Evolutionary conservation across 2,113 vertebrate species (phyloP).

Genomic region (Cynocephalus volans): DNA sequence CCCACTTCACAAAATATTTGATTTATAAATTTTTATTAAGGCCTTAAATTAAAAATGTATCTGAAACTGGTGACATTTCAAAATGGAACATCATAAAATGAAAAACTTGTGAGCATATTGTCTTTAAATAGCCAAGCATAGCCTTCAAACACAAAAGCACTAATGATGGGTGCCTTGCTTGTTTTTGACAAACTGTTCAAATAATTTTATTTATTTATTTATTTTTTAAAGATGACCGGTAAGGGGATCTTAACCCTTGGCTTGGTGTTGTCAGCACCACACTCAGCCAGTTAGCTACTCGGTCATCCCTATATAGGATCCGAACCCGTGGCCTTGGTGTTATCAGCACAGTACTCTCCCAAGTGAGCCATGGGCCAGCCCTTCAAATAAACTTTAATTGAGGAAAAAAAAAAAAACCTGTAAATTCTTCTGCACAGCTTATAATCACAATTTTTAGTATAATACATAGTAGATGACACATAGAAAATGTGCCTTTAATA

Average conservation of each 20-base stretch:
- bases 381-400: conserved; percentile 44
- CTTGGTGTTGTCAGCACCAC: too few relatives aligned
- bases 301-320: too few relatives aligned
- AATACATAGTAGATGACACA: neutral
- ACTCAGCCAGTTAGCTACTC: too few relatives aligned
- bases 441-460: neutral
- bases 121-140: conserved; percentile 35
- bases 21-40: conserved; percentile 36
- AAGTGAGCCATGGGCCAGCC: too few relatives aligned
- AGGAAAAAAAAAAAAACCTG: conserved; percentile 43
- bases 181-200: conserved; percentile 21
- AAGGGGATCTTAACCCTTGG: too few relatives aligned
- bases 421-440: neutral
- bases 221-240: too few relatives aligned
- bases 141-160: neutral
- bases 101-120: neutral
- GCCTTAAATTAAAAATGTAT: conserved; percentile 41
- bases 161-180: neutral
- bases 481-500: conserved; percentile 37
- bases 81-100: conserved; percentile 43
- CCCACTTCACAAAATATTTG: conserved; percentile 3
- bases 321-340: too few relatives aligned
- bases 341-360: too few relatives aligned
- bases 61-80: conserved; percentile 44
- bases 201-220: too few relatives aligned